Evolutionary conservation across 30 jellyfish, hydroid and myxozoan genomes (phyloP), one percentile per base, ranked within the genome.

Genomic region (Turritopsis dohrnii): DNA sequence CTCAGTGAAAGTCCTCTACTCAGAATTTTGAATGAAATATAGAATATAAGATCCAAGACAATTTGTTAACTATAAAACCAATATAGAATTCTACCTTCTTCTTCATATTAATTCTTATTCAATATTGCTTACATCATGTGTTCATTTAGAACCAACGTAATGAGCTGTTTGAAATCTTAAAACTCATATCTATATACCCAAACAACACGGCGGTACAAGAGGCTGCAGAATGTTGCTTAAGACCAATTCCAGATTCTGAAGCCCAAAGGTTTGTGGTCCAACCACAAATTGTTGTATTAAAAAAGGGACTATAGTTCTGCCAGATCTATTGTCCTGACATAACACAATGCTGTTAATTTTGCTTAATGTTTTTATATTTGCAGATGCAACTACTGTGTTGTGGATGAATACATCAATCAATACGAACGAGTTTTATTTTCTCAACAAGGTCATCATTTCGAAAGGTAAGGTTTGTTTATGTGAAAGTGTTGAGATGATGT

Each of bases 211-310:
- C 82, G 41, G 71, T 91, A 79, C 83, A 83, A 28, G 72, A 25
- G 30, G 71, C 96, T 18, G 97, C 97, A 8, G 97, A 85, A 21
- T 91, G 97, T 65, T 91, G 97, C 71, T 79, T 91, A 16, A 54
- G 96, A 52, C 90, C 93, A 1, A 88, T 65, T 1, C 86, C 27
- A 74, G 86, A 65, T 3, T 53, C 75, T 31, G 79, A 71, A 31
- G 8, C 82, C 20, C 81, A 52, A 1, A 80, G 81, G 87, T 80
- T 52, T 22, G 87, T 41, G 13, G 5, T 13, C 60, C 60, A 41
- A 41, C 60, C 60, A n/a, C n/a, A n/a, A n/a, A n/a, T n/a, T n/a
- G 60, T 41, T 41, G 60, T 41, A 41, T 41, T 5, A 41, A 41
- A n/a, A n/a, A n/a, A n/a, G n/a, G n/a, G n/a, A n/a, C n/a, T n/a